phyloP scores from a whole-genome alignment of 2,113 vertebrate genomes.

The Atractosteus spatula region DNA sequence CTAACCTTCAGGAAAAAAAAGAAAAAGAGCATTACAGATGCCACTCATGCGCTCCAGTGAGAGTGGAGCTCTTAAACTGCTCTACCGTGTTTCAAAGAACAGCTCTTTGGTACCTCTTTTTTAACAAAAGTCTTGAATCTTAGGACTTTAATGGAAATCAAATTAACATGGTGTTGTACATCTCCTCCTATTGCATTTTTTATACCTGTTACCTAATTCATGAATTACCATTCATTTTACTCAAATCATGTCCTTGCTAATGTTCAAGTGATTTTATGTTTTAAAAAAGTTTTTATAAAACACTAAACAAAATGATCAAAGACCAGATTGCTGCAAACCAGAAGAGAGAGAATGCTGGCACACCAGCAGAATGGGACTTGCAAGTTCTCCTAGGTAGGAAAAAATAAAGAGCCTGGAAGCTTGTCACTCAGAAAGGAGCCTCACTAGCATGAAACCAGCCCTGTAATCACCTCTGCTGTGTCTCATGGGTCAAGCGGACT shows the following conservation, averaged over 20 bases:
- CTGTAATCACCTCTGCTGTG: conserved; percentile 33
- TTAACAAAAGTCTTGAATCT: too few species aligned
- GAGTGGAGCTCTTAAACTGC: background rate
- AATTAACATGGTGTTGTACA: too few species aligned
- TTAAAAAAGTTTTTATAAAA: too few species aligned
- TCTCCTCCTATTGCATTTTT: too few species aligned
- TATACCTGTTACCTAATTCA: too few species aligned
- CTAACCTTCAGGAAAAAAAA: conserved; percentile 10
- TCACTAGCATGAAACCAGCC: conserved; percentile 25
- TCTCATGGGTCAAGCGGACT: conserved; percentile 25
- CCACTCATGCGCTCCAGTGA: background rate
- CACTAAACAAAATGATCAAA: conserved; percentile 29
- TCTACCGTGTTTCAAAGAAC: too few species aligned
- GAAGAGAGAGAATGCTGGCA: conserved; percentile 2
- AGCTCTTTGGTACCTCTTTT: too few species aligned
- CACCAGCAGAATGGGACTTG: conserved; percentile 1
- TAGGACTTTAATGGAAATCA: too few species aligned
- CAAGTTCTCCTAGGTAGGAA: conserved; percentile 1
- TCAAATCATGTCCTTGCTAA: too few species aligned
- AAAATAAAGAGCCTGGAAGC: conserved; percentile 7
- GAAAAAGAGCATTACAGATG: background rate
- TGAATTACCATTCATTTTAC: too few species aligned
- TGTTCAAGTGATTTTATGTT: too few species aligned
- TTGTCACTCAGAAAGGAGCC: background rate
- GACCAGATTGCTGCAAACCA: conserved; percentile 45